Conservation (phyloP, 2,797 vertebrate species). For the Alfaro cultratus region DNA sequence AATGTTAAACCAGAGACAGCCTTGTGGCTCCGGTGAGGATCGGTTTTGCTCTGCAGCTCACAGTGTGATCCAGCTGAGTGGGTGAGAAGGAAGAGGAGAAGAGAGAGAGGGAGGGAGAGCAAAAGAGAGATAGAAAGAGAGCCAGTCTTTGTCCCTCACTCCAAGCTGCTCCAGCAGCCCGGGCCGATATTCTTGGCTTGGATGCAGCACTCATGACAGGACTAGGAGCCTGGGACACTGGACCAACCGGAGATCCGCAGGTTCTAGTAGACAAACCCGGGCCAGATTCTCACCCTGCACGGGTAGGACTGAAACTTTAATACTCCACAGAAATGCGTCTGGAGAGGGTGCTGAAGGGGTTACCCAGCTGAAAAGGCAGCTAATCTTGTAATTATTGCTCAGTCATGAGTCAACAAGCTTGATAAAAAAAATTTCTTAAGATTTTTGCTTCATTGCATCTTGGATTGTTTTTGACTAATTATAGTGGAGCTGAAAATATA, state of each 20-base stretch:
- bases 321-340: background rate
- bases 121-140: conserved; percentile 41
- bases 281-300: conserved; percentile 69
- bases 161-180: conserved; percentile 59
- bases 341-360: background rate
- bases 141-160: conserved; percentile 61
- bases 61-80: conserved; percentile 53
- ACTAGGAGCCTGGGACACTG: conserved; percentile 76
- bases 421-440: background rate
- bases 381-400: background rate
- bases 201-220: conserved; percentile 77
- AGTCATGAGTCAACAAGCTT: conserved; percentile 4
- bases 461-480: background rate
- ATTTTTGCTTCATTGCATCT: background rate
- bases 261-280: conserved; percentile 64
- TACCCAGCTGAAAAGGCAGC: conserved; percentile 12
- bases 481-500: background rate
- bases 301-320: conserved; percentile 61
- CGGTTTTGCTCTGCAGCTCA: conserved; percentile 39
- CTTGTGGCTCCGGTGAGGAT: conserved; percentile 48
- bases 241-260: conserved; percentile 78
- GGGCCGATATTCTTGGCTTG: conserved; percentile 75
- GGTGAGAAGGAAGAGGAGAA: conserved; percentile 50
- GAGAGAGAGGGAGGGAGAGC: conserved; percentile 33
- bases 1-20: conserved; percentile 58